A percentile compares a stretch with the other conserved stretches of the same genome.
These are phyloP conservation scores for Onchidella celtica DNA, from an alignment of 2,888 invertebrate genomes.

Conservation along the genomic window DNA sequence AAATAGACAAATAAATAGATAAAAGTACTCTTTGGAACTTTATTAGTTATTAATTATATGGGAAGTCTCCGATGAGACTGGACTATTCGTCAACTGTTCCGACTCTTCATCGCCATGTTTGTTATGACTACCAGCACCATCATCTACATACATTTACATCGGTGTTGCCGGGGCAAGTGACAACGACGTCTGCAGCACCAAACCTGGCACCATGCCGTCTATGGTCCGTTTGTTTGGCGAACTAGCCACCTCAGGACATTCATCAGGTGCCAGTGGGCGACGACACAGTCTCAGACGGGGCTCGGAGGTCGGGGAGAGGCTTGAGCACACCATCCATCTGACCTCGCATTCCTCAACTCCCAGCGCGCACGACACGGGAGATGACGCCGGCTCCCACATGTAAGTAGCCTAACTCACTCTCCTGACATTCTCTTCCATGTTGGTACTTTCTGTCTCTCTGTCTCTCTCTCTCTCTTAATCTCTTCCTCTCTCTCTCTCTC, in stretches of 20 bases:
- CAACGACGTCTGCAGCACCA: background rate
- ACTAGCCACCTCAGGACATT: slow-evolving; percentile 53
- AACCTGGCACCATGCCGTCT: slow-evolving; percentile 56
- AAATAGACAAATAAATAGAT: too few relatives aligned
- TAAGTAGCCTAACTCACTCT: slow-evolving; percentile 51
- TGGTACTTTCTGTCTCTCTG: background rate
- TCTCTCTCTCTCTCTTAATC: background rate
- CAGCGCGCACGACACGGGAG: slow-evolving; percentile 58
- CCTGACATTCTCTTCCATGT: background rate
- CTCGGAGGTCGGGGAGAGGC: slow-evolving; percentile 67
- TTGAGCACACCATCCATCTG: slow-evolving; percentile 69
- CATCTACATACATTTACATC: slow-evolving; percentile 8
- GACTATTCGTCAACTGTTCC: too few relatives aligned
- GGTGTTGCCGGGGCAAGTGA: background rate
- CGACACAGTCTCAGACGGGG: slow-evolving; percentile 67
- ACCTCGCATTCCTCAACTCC: slow-evolving; percentile 61
- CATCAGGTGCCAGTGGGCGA: slow-evolving; percentile 55
- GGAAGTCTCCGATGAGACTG: too few relatives aligned
- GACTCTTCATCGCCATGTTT: too few relatives aligned
- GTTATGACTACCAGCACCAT: background rate
- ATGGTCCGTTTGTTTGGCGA: slow-evolving; percentile 61
- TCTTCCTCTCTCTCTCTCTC: slow-evolving; percentile 13
- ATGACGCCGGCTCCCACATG: slow-evolving; percentile 55
- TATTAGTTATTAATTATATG: too few relatives aligned
- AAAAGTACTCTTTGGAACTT: too few relatives aligned